These are phyloP conservation scores for Saccostrea echinata DNA, from an alignment of 1,140 invertebrate species.

Conservation along the genomic window DNA sequence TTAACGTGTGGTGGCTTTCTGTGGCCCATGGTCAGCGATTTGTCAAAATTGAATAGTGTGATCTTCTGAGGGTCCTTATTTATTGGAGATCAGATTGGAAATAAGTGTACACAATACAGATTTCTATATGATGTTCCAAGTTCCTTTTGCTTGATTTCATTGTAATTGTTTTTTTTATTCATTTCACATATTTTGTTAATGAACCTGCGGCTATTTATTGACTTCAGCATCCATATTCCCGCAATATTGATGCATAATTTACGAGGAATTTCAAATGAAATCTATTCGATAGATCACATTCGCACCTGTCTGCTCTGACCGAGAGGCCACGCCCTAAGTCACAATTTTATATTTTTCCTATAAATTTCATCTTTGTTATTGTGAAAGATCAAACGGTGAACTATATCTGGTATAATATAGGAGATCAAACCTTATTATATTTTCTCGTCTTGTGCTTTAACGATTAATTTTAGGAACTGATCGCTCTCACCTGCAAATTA, in stretches of 20 bases:
- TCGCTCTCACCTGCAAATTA: not conserved
- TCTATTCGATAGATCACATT: constrained; percentile 5
- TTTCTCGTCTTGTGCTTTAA: not conserved
- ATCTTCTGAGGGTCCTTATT: not conserved
- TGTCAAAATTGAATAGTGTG: not conserved
- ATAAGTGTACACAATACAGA: not conserved
- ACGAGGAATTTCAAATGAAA: not conserved
- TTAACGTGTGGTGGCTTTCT: constrained; percentile 22
- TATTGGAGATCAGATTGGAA: not conserved
- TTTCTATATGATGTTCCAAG: not conserved
- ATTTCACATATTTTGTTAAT: not conserved
- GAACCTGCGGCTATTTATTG: not conserved
- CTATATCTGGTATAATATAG: not conserved
- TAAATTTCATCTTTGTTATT: constrained; percentile 24
- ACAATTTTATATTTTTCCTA: not conserved
- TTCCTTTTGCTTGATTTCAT: not conserved
- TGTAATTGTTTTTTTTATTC: constrained; percentile 22
- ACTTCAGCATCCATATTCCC: not conserved
- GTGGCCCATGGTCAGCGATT: not conserved
- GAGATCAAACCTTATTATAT: not conserved
- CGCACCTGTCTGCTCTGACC: not conserved
- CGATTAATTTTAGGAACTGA: not conserved
- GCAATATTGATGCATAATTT: constrained; percentile 12
- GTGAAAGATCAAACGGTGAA: not conserved
- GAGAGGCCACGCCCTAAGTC: not conserved